Percentiles rank a stretch among this genome's conserved stretches.
Conservation (phyloP, 1,140 invertebrate genomes). For the Calliphora vicina region DNA sequence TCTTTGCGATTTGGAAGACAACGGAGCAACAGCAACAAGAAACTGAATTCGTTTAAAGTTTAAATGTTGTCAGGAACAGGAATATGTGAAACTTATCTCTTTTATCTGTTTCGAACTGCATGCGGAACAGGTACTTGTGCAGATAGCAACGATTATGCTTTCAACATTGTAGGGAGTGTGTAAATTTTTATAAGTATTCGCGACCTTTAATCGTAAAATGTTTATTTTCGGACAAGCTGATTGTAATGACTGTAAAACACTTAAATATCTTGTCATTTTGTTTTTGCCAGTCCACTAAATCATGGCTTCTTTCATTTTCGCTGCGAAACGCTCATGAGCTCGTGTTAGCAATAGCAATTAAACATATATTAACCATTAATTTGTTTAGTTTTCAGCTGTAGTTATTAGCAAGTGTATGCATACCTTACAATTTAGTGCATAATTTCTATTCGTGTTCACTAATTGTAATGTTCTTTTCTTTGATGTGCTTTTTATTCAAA, state of each 20-base stretch:
- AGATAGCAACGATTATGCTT: not conserved
- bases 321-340: not conserved
- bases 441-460: no score
- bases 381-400: no score
- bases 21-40: not conserved
- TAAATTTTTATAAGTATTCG: not conserved
- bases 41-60: not conserved
- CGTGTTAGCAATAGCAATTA: no score
- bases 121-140: not conserved
- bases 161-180: not conserved
- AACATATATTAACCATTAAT: no score
- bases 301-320: not conserved
- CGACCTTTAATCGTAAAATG: not conserved
- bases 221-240: not conserved
- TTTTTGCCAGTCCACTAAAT: not conserved
- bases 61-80: not conserved
- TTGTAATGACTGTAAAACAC: not conserved
- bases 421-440: no score
- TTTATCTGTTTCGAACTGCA: not conserved
- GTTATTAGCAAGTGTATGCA: no score
- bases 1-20: not conserved
- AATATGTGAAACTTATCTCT: not conserved
- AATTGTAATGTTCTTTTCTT: no score
- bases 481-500: no score
- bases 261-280: not conserved